phyloP scores from a whole-genome alignment of 2,797 vertebrate species.

The Rachycentron canadum region DNA sequence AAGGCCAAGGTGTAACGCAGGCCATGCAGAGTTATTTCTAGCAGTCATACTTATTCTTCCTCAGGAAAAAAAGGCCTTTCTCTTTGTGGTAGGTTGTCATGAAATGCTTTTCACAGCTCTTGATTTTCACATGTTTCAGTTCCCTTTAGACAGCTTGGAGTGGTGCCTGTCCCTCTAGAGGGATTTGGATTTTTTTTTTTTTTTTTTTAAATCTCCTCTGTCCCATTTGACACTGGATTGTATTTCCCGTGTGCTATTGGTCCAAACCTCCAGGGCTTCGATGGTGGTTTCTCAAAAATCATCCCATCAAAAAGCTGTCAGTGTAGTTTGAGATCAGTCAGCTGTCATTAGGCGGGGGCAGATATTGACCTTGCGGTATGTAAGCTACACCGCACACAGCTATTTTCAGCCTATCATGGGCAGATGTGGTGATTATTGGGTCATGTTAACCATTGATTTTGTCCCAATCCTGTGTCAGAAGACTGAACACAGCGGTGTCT shows the following conservation, averaged over 20 bases:
- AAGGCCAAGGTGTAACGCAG: slow-evolving; percentile 26
- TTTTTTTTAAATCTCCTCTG: slow-evolving; percentile 42
- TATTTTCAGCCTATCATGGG: slow-evolving; percentile 53
- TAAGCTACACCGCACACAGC: slow-evolving; percentile 57
- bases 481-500: neutral
- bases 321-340: slow-evolving; percentile 71
- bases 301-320: slow-evolving; percentile 79
- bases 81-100: slow-evolving; percentile 20
- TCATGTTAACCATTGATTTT: slow-evolving; percentile 55
- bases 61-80: slow-evolving; percentile 20
- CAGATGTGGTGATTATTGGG: slow-evolving; percentile 49
- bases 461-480: slow-evolving; percentile 32
- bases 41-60: slow-evolving; percentile 34
- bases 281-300: slow-evolving; percentile 75
- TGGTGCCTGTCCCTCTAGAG: slow-evolving; percentile 30
- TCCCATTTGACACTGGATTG: slow-evolving; percentile 76
- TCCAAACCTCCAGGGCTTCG: slow-evolving; percentile 61
- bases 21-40: slow-evolving; percentile 36
- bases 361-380: slow-evolving; percentile 78
- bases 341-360: slow-evolving; percentile 64
- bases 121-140: slow-evolving; percentile 57
- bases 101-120: slow-evolving; percentile 66
- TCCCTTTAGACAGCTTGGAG: slow-evolving; percentile 48
- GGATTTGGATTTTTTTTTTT: slow-evolving; percentile 39
- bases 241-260: slow-evolving; percentile 69